Base-by-base conservation (phyloP, 2,797 vertebrate species). In the Propithecus deckenii region DNA sequence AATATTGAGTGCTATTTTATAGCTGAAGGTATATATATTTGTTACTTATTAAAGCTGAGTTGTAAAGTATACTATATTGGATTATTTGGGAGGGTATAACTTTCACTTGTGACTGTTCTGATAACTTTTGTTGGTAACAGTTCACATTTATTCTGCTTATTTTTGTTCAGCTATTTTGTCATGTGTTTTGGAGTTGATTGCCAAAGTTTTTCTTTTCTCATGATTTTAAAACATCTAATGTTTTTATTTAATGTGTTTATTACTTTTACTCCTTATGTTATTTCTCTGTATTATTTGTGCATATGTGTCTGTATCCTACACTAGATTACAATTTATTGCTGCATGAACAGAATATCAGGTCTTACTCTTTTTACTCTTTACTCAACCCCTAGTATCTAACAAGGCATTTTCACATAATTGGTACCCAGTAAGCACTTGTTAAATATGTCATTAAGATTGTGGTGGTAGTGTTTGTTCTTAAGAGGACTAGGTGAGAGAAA, bases 1-100 rank as follows among this genome's bases (percentile, higher is more conserved):
- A 87, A 59, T 76, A 71, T 25, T 67, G 72, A 38, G 10, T 83
- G 5, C 79, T 91, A 59, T 63, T 96, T 93, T 97, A 71, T 61
- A 83, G 2, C 28, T 76, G 46, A 79, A 72, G 48, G 93, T 90
- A 28, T 75, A 48, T 89, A 23, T 80, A 10, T 50, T 50, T 79
- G 3, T 93, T 78, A 69, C 61, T 85, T 89, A 59, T 81, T 89
- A 61, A 92, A 84, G 11, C 14, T 85, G 22, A 76, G 52, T 94
- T 97, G 69, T 50, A 86, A 83, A 83, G 5, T 81, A 12, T 50
- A 32, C 48, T 76, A 7, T 52, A 35, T 63, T 94, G 35, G n/a
- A 93, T 75, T 95, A 71, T 80, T 95, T 69, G 94, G 25, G 4
- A 91, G 74, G 15, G 63, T 0, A 1, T 67, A 48, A 46, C 11